Base-by-base conservation (phyloP, 1,140 invertebrate genomes). In the Wiebesia pumilae region DNA sequence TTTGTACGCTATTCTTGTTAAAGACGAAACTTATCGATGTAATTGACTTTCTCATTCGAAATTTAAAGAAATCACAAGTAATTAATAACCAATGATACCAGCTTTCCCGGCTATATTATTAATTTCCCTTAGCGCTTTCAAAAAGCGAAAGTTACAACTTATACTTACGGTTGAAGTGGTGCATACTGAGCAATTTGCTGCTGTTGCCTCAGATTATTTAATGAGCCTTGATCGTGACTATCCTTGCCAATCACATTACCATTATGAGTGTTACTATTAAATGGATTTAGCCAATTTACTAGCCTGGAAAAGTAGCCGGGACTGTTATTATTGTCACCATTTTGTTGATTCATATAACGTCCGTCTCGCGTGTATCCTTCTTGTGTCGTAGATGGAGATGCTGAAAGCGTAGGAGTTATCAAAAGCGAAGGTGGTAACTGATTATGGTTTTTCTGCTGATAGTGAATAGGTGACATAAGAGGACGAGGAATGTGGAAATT, bases 211-310 rank as follows among this genome's bases (percentile, higher is more conserved):
- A 35, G 43, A 84, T 40, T n/a, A 77, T 69, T 71, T 12, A 82
- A 51, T 38, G 84, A 54, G 10, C 54, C 89, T 12, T 67, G 87
- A 73, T 35, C 84, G 62, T 65, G 71, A 40, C 38, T 75, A 83
- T 33, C 83, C 51, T 19, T 75, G 65, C 35, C 71, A 30, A 12
- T 38, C 3, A 14, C 40, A 19, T 80, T 51, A 47, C 47, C 40
- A 38, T 54, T 33, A 43, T 14, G 69, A 12, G 24, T 24, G 9
- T 43, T 43, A 1, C 84, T 40, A 16, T 71, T 85, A 35, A 93
- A 93, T 0, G 93, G 92, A 87, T 93, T 94, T 0, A 93, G 73
- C 92, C 91, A 93, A 30, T 73, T 88, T 88, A 93, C 91, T 0
- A 94, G 84, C 75, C 86, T 88, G 0, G 90, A 88, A 47, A 94